A percentile compares a stretch with the other conserved stretches of the same genome.
phyloP scores from a whole-genome alignment of 2,113 vertebrate species.

The Channa argus region DNA sequence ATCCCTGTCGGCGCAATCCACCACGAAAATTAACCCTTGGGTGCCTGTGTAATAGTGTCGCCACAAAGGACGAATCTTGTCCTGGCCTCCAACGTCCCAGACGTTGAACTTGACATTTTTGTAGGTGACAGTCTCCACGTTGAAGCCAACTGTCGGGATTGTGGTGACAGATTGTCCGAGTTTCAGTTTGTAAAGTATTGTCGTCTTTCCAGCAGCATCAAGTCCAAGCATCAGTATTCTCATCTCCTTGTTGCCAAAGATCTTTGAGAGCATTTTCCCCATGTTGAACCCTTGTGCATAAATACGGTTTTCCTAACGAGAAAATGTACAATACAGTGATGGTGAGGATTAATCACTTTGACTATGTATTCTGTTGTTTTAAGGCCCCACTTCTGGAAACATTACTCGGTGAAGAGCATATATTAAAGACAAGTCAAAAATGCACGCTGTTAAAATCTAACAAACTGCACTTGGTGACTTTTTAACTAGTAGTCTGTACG shows the following conservation, averaged over 20 bases:
- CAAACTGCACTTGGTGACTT: conserved; percentile 1
- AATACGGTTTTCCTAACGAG: conserved; percentile 67
- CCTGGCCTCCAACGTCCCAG: conserved; percentile 98
- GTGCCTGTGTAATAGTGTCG: conserved; percentile 99
- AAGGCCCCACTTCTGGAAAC: conserved; percentile 46
- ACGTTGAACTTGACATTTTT: conserved; percentile 99
- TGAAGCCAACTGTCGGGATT: conserved; percentile 98
- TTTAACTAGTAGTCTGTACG: conserved; percentile 22
- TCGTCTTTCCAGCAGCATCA: conserved; percentile 98
- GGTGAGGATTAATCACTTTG: conserved; percentile 21
- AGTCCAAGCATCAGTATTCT: conserved; percentile 99
- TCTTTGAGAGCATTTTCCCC: conserved; percentile 99
- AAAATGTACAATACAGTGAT: conserved; percentile 15
- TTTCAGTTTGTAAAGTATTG: conserved; percentile 99
- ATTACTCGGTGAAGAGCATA: conserved; percentile 45
- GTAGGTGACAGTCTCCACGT: conserved; percentile 99
- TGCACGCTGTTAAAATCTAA: conserved; percentile 30
- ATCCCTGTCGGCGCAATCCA: conserved; percentile 99
- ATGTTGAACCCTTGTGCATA: conserved; percentile 88
- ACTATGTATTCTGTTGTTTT: conserved; percentile 26
- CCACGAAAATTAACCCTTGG: conserved; percentile 98
- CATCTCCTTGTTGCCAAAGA: conserved; percentile 99
- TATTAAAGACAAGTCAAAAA: conserved; percentile 33
- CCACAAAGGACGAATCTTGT: conserved; percentile 99
- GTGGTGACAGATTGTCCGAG: conserved; percentile 99